Percentiles rank a stretch among this genome's conserved stretches.
Conservation (phyloP, 1,140 invertebrate species). For the Micrasema longulum region DNA sequence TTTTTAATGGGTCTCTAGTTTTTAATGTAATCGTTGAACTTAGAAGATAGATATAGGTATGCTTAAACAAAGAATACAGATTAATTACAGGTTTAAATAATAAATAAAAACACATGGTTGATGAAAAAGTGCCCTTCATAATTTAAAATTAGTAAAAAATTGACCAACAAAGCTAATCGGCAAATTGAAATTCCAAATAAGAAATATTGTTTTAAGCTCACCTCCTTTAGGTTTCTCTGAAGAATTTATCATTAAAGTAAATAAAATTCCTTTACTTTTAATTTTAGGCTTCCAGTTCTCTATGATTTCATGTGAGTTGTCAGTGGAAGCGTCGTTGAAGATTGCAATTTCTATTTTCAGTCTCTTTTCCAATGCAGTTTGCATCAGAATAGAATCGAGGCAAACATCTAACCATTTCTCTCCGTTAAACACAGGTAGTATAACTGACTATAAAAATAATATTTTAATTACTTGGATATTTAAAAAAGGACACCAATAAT, state of each 20-base stretch:
- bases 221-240: slow-evolving; percentile 67
- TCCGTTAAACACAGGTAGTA: slow-evolving; percentile 77
- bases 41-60: too few relatives aligned
- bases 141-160: too few relatives aligned
- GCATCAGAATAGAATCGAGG: slow-evolving; percentile 71
- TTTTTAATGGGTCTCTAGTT: too few relatives aligned
- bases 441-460: slow-evolving; percentile 65
- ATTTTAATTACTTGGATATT: not conserved
- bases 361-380: slow-evolving; percentile 64
- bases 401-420: slow-evolving; percentile 75
- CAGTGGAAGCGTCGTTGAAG: slow-evolving; percentile 77
- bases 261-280: slow-evolving; percentile 60
- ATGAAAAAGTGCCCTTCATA: too few relatives aligned
- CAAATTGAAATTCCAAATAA: too few relatives aligned
- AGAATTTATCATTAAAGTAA: slow-evolving; percentile 59
- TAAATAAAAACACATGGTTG: too few relatives aligned
- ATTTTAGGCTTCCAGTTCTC: slow-evolving; percentile 68
- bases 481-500: too few relatives aligned
- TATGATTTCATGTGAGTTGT: slow-evolving; percentile 67
- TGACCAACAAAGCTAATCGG: too few relatives aligned
- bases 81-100: too few relatives aligned
- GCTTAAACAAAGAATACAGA: too few relatives aligned
- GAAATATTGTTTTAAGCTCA: too few relatives aligned
- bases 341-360: slow-evolving; percentile 73
- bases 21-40: too few relatives aligned